Conservation (phyloP, 1,140 invertebrate species). For the Zaprionus lachaisei region DNA sequence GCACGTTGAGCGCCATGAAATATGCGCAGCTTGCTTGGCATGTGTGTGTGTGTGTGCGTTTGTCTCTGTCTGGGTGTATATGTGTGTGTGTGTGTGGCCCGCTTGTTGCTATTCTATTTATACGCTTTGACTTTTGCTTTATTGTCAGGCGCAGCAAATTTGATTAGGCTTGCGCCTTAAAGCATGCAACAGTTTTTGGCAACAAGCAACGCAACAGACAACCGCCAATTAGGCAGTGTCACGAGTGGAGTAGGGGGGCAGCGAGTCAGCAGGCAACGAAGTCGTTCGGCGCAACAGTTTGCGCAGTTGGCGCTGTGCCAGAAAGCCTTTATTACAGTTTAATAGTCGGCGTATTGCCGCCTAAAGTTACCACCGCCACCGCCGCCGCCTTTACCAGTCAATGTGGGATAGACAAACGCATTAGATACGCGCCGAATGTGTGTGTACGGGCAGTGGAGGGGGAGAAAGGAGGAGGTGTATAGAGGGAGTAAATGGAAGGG, state of each 20-base stretch:
- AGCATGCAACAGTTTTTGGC: slow-evolving; percentile 80
- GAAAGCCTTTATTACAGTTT: slow-evolving; percentile 70
- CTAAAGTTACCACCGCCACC: background rate
- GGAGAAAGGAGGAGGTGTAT: background rate
- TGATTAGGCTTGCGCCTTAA: slow-evolving; percentile 64
- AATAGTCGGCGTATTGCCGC: slow-evolving; percentile 54
- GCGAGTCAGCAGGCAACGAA: background rate
- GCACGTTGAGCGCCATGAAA: slow-evolving; percentile 51
- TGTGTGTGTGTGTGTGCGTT: slow-evolving; percentile 2
- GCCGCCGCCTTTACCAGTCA: slow-evolving; percentile 14
- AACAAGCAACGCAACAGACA: slow-evolving; percentile 51
- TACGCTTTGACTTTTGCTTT: slow-evolving; percentile 47
- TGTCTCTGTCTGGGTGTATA: background rate
- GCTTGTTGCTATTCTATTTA: slow-evolving; percentile 52
- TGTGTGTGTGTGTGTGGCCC: slow-evolving; percentile 39
- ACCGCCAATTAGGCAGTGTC: slow-evolving; percentile 69
- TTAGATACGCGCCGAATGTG: slow-evolving; percentile 30
- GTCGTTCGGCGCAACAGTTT: background rate
- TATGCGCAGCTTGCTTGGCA: slow-evolving; percentile 45
- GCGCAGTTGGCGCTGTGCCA: slow-evolving; percentile 1
- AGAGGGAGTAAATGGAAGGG: slow-evolving; percentile 23
- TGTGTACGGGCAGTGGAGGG: background rate
- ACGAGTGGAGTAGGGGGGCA: background rate
- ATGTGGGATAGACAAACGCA: slow-evolving; percentile 59
- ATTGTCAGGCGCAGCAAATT: slow-evolving; percentile 67